Conservation (phyloP, 2,113 vertebrate species). For the Zosterops japonicus region DNA sequence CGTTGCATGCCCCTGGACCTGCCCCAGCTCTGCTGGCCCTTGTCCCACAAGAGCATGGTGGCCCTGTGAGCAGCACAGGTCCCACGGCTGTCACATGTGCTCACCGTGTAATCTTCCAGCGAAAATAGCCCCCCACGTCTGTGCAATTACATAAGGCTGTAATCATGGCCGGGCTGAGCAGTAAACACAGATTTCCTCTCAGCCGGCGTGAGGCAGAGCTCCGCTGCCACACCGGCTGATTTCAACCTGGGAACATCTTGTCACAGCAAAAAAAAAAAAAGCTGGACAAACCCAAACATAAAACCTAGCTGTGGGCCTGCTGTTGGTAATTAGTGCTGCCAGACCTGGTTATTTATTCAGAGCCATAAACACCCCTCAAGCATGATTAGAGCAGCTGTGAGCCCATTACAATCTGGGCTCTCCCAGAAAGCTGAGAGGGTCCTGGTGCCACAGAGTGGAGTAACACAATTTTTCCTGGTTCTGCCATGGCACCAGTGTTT, state of each 20-base stretch:
- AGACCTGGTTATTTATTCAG: not conserved
- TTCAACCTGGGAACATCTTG: not conserved
- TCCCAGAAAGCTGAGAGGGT: not conserved
- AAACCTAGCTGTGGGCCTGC: not conserved
- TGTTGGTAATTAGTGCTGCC: not conserved
- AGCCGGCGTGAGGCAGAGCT: not conserved
- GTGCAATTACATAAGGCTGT: not conserved
- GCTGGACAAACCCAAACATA: not conserved
- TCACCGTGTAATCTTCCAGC: constrained; percentile 27
- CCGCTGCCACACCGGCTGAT: not conserved
- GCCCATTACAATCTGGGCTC: not conserved
- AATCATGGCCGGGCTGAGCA: not conserved
- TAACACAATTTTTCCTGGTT: rapidly evolving
- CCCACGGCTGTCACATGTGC: not conserved
- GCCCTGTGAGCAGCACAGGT: not conserved
- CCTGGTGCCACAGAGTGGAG: not conserved
- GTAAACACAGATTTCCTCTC: not conserved
- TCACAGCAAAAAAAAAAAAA: not conserved
- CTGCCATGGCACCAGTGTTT: not conserved
- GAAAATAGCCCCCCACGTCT: not conserved
- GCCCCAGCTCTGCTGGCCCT: not conserved
- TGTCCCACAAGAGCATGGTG: rapidly evolving
- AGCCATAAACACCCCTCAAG: not conserved
- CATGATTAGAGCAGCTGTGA: not conserved
- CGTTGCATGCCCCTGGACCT: rapidly evolving